Base-by-base conservation (phyloP, 1,140 invertebrate genomes). In the Meloidogyne exigua region DNA sequence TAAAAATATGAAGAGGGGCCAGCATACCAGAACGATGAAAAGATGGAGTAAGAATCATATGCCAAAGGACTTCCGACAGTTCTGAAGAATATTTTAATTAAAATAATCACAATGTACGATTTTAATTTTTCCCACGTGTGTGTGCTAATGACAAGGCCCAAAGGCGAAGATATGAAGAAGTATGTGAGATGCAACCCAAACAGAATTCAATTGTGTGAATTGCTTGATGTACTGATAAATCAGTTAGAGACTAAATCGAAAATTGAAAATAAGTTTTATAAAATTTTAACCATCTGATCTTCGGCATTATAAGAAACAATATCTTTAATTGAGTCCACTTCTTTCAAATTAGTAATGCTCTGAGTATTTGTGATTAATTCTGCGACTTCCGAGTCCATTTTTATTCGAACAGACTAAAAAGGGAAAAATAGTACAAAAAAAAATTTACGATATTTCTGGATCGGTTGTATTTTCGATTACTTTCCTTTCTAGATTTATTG, bases 191-290 rank as follows among this genome's bases (percentile, higher is more conserved):
- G 79, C 94, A 96, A 85, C 95, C 95, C 63, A 98, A 91, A 82
- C 94, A 94, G 88, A 95, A 98, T 89, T 98, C 95, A 83, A 98
- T 96, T 9, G 95, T 97, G 87, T 98, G 95, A 83, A 98, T 97
- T 28, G 91, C 92, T 88, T 96, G 94, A 87, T 95, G 92, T 78
- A 87, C 95, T 88, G 94, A 92, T 62, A 95, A 88, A 86, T 98
- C 95, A 67, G 91, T 90, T 88, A 96, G 92, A 32, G 95, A 92
- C 78, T 84, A 11, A 13, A 74, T 23, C 13, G 57, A 12, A 23
- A 9, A 75, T 25, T 15, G 15, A 32, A 25, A 9, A 32, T 15
- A 21, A 15, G 7, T 0, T 10, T 36, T 21, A 68, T 25, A 69
- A 39, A 36, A 26, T 18, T 25, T 70, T 2, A n/a, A 75, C 74